Evolutionary conservation across 2,113 vertebrate species (phyloP).

Genomic region (Rhinogobius similis): DNA sequence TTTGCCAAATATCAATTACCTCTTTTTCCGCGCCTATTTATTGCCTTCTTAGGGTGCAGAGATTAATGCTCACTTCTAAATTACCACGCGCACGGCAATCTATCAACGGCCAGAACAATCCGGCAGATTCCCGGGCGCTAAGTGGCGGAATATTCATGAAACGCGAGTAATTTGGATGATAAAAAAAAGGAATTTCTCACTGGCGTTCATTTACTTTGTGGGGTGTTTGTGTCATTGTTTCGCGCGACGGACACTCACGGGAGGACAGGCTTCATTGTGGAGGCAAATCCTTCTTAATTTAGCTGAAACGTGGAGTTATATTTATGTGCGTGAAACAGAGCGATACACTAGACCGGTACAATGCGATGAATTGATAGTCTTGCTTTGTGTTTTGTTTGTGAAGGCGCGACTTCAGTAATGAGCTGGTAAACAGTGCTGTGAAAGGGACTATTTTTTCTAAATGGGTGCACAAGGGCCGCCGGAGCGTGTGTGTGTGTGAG

Average conservation of each 20-base stretch:
- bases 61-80: slow-evolving; percentile 77
- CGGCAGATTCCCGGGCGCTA: slow-evolving; percentile 72
- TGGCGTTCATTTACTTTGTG: slow-evolving; percentile 65
- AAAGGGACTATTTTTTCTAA: slow-evolving; percentile 70
- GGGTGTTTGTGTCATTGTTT: slow-evolving; percentile 59
- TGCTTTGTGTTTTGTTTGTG: slow-evolving; percentile 70
- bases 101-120: slow-evolving; percentile 76
- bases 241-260: slow-evolving; percentile 49
- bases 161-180: slow-evolving; percentile 70
- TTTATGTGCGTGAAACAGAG: slow-evolving; percentile 52
- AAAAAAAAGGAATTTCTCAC: slow-evolving; percentile 56
- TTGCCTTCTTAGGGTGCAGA: slow-evolving; percentile 64
- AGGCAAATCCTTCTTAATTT: slow-evolving; percentile 76
- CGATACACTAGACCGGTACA: slow-evolving; percentile 71
- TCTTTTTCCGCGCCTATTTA: slow-evolving; percentile 58
- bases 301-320: slow-evolving; percentile 67
- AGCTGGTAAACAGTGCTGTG: slow-evolving; percentile 74
- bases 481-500: slow-evolving; percentile 80
- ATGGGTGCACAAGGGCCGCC: slow-evolving; percentile 54
- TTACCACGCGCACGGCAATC: slow-evolving; percentile 74
- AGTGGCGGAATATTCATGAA: slow-evolving; percentile 79
- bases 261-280: slow-evolving; percentile 67
- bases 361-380: slow-evolving; percentile 71
- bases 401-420: slow-evolving; percentile 71
- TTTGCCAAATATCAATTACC: slow-evolving; percentile 74